A percentile compares a stretch with the other conserved stretches of the same genome.
phyloP scores from a whole-genome alignment of 2,888 invertebrate genomes.

The Ectemnius continuus region DNA sequence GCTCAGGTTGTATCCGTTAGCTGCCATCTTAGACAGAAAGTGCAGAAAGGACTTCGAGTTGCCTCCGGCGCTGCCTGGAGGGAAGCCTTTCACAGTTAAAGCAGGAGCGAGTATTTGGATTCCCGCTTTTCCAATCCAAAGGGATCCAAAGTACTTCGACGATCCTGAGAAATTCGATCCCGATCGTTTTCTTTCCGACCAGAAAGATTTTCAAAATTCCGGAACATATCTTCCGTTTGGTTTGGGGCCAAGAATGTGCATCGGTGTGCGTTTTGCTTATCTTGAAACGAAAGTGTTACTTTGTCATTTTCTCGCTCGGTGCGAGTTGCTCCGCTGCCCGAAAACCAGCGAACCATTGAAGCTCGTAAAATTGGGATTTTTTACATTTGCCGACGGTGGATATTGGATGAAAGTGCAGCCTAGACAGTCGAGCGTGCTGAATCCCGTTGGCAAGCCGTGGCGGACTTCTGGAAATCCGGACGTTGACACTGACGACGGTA shows the following conservation, averaged over 20 bases:
- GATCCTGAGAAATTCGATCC: conserved; percentile 76
- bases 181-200: conserved; percentile 72
- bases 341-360: conserved; percentile 76
- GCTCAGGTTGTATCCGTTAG: conserved; percentile 66
- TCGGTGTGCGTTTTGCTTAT: conserved; percentile 68
- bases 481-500: too few relatives aligned
- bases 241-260: conserved; percentile 72
- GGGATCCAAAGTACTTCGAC: conserved; percentile 72
- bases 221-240: conserved; percentile 74
- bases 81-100: conserved; percentile 63
- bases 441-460: too few relatives aligned
- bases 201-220: conserved; percentile 66
- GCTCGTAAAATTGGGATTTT: conserved; percentile 34
- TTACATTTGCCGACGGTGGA: conserved; percentile 37
- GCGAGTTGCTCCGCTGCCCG: conserved; percentile 64
- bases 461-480: too few relatives aligned
- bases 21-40: conserved; percentile 63
- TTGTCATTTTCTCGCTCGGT: conserved; percentile 51
- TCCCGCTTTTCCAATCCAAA: conserved; percentile 70
- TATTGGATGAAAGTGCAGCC: conserved; percentile 56
- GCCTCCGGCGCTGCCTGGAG: conserved; percentile 64
- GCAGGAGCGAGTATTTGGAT: conserved; percentile 66
- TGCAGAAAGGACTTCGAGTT: conserved; percentile 66
- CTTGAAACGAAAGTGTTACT: conserved; percentile 60
- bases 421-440: conserved; percentile 9